Percentiles rank a stretch among this genome's conserved stretches.
phyloP scores from a whole-genome alignment of 30 jellyfish, hydroid and myxozoan genomes.

The Cassiopea andromeda region DNA sequence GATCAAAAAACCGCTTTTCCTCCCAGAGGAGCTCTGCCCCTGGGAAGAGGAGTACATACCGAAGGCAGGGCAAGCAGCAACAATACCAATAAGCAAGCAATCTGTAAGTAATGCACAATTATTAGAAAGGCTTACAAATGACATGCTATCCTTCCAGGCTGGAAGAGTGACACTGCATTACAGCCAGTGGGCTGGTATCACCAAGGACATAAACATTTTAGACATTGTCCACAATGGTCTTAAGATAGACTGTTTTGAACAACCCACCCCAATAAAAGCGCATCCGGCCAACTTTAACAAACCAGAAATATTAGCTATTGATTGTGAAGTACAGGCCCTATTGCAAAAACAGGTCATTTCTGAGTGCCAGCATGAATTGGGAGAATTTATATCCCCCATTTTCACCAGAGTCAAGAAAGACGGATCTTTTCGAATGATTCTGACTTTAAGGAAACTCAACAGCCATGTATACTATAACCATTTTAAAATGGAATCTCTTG shows the following conservation, averaged over 20 bases:
- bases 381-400: slow-evolving; percentile 45
- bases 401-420: slow-evolving; percentile 45
- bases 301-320: not conserved
- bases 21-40: slow-evolving; percentile 52
- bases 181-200: slow-evolving; percentile 16
- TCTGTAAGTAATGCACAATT: slow-evolving; percentile 1
- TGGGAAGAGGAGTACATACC: slow-evolving; percentile 26
- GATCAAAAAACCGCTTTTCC: slow-evolving; percentile 20
- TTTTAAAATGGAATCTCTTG: slow-evolving; percentile 65
- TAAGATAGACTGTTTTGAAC: slow-evolving; percentile 16
- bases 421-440: slow-evolving; percentile 57
- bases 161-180: not conserved
- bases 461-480: slow-evolving; percentile 23
- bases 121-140: not conserved
- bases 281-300: too few species aligned
- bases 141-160: slow-evolving; percentile 4
- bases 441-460: slow-evolving; percentile 30
- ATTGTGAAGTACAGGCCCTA: slow-evolving; percentile 3
- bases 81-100: slow-evolving; percentile 11
- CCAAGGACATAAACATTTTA: slow-evolving; percentile 16
- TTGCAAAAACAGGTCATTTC: slow-evolving; percentile 14
- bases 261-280: not conserved
- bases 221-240: slow-evolving; percentile 34
- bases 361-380: slow-evolving; percentile 2
- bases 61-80: slow-evolving; percentile 19